Conservation (phyloP, 2,797 vertebrate genomes). For the Scomberomorus guttatus region DNA sequence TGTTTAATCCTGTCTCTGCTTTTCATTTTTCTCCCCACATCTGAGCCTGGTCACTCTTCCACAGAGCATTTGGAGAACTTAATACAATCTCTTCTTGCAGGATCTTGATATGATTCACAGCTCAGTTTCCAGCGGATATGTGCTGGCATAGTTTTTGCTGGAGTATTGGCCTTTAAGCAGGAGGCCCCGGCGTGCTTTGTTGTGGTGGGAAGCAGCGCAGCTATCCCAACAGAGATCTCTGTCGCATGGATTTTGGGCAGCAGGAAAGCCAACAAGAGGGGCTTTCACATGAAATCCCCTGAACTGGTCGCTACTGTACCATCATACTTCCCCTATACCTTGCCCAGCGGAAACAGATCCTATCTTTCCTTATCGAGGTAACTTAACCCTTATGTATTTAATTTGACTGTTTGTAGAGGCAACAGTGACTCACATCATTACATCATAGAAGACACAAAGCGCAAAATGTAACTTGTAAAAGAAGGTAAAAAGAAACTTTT, state of each 20-base stretch:
- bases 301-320: constrained; percentile 66
- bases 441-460: constrained; percentile 64
- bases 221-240: constrained; percentile 77
- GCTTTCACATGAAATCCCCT: constrained; percentile 74
- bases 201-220: constrained; percentile 72
- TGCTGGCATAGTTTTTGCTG: constrained; percentile 53
- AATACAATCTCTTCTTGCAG: constrained; percentile 52
- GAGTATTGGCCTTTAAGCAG: constrained; percentile 60
- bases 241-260: constrained; percentile 64
- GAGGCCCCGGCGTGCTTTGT: constrained; percentile 69
- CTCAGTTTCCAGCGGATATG: constrained; percentile 73
- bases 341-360: constrained; percentile 71
- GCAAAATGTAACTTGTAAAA: constrained; percentile 17
- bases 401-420: constrained; percentile 62
- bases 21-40: neutral
- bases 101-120: constrained; percentile 79
- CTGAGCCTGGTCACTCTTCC: neutral
- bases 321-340: constrained; percentile 66
- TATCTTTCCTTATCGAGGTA: constrained; percentile 70
- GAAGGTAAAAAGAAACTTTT: constrained; percentile 14
- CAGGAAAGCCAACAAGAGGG: constrained; percentile 76
- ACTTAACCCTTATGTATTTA: constrained; percentile 75
- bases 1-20: constrained; percentile 1
- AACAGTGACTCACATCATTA: constrained; percentile 73
- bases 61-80: constrained; percentile 32